Evolutionary conservation across 2,113 vertebrate species (phyloP).

Genomic region (Cynopterus brachyotis): DNA sequence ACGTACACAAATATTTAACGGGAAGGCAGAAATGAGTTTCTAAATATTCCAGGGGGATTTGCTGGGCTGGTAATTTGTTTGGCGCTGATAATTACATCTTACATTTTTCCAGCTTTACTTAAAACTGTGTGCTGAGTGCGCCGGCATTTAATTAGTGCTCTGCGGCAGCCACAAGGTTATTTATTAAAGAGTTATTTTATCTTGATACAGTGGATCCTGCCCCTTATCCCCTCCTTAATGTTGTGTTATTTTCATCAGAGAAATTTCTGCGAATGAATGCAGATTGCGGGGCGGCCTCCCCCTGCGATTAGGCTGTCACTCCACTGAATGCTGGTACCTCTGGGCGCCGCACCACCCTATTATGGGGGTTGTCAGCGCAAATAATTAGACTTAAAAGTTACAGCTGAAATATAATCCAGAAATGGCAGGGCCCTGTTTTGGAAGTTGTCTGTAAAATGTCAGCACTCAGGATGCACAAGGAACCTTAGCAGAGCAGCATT

Average conservation of each 20-base stretch:
- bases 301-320: constrained; percentile 85
- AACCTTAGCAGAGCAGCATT: constrained; percentile 84
- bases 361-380: constrained; percentile 86
- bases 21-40: constrained; percentile 83
- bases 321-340: constrained; percentile 82
- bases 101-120: constrained; percentile 85
- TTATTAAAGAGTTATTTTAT: constrained; percentile 90
- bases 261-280: constrained; percentile 86
- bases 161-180: constrained; percentile 86
- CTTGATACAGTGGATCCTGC: constrained; percentile 85
- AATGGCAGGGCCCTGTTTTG: constrained; percentile 86
- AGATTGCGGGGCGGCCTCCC: constrained; percentile 84
- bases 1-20: constrained; percentile 82
- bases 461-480: constrained; percentile 81
- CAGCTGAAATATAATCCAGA: constrained; percentile 89
- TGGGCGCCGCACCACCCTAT: constrained; percentile 81
- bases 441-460: constrained; percentile 88
- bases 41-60: constrained; percentile 86
- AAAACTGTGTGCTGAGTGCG: constrained; percentile 83
- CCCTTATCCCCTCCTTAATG: constrained; percentile 84
- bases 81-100: constrained; percentile 86
- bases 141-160: constrained; percentile 88
- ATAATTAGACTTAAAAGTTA: constrained; percentile 90
- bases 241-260: constrained; percentile 89
- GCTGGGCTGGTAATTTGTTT: constrained; percentile 86